Evolutionary conservation across 2,888 invertebrate species (phyloP).

Genomic region (Drosophila subquinaria): DNA sequence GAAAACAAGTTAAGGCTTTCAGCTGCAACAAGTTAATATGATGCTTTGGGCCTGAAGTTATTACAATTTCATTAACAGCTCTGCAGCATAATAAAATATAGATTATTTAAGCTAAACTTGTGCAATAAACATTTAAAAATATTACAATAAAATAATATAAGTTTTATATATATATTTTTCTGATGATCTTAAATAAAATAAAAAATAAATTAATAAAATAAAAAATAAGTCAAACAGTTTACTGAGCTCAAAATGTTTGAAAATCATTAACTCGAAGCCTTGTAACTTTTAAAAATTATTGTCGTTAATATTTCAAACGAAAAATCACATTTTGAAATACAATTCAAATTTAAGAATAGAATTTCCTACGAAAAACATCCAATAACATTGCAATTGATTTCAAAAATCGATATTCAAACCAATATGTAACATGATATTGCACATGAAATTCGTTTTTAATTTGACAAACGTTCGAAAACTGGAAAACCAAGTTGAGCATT

Average conservation of each 20-base stretch:
- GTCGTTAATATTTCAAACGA: neutral
- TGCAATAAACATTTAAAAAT: neutral
- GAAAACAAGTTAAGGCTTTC: conserved; percentile 51
- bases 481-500: conserved; percentile 3
- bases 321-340: neutral
- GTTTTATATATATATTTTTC: no score
- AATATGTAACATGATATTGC: conserved; percentile 9
- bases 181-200: no score
- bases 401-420: neutral
- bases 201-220: no score
- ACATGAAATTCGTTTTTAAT: neutral
- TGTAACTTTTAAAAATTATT: neutral
- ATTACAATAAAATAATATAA: no score
- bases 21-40: conserved; percentile 29
- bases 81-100: neutral
- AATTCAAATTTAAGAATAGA: neutral
- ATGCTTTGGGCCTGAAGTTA: conserved; percentile 3
- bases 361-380: neutral
- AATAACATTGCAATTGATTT: neutral
- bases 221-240: neutral
- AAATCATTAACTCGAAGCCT: neutral
- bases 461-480: conserved; percentile 2
- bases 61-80: conserved; percentile 5
- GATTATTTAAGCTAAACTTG: no score
- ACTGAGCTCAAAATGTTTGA: neutral